Evolutionary conservation across 2,888 invertebrate species (phyloP), one percentile per base, ranked within the genome.

Genomic region (Protodeltote pygarga): DNA sequence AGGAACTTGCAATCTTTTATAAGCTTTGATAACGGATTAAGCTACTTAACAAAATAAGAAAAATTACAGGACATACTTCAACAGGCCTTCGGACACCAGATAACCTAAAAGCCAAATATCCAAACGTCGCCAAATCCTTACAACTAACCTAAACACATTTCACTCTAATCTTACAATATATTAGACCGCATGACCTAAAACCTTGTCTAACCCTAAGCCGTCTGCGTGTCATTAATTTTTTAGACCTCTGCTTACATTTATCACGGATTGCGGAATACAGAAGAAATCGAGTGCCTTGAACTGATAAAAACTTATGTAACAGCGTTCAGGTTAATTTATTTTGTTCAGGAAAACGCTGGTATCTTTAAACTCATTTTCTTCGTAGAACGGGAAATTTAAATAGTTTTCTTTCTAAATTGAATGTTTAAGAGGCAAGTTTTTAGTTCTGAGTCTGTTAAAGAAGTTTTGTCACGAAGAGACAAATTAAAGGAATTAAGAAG

Each of bases 71-170:
- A n/a, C n/a, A n/a, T n/a, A n/a, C n/a, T n/a, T n/a, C n/a, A n/a
- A n/a, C n/a, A n/a, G n/a, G n/a, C n/a, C n/a, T n/a, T n/a, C n/a
- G n/a, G n/a, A n/a, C n/a, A 13, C 21, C 8, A 14, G 11, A 10
- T 53, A 21, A 37, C 32, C 31, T 11, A 1, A 42, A 21, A 33
- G 3, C 3, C 14, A n/a, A 1, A 39, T 17, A 39, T 32, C 27
- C 6, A 23, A 28, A 29, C 19, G 13, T 31, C 9, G 3, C 17
- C 25, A 25, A 24, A 31, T 37, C 39, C 23, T 47, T 32, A 32
- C n/a, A n/a, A n/a, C 11, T 37, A 3, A 9, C 23, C 45, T 8
- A 15, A 63, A 62, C 28, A 45, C 55, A 38, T 25, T 33, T 48
- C 9, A 32, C 21, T 13, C 1, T 39, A 25, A 33, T 35, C 63